Evolutionary conservation across 2,797 vertebrate genomes (phyloP).

Genomic region (Mormyrops attenuatus): DNA sequence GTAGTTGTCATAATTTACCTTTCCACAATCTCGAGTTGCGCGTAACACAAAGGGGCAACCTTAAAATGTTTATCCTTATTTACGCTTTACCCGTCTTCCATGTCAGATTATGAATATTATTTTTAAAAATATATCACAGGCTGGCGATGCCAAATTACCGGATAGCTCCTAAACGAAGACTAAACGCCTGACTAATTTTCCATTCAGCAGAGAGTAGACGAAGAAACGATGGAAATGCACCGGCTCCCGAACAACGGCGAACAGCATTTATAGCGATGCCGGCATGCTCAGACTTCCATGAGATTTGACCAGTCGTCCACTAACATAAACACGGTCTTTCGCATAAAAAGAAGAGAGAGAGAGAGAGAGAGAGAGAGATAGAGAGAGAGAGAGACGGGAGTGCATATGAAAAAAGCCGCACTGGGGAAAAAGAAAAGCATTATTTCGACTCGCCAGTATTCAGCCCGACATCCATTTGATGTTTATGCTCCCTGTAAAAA

Average conservation of each 20-base stretch:
- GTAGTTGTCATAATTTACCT: not conserved
- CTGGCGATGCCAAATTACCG: not conserved
- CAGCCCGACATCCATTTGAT: slow-evolving; percentile 5
- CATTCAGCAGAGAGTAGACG: not conserved
- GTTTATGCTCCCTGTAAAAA: not conserved
- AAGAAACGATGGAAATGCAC: not conserved
- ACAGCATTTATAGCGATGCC: not conserved
- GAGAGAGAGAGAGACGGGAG: not conserved
- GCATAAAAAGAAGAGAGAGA: not conserved
- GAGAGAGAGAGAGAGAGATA: not conserved
- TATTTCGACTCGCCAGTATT: slow-evolving; percentile 8
- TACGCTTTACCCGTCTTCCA: not conserved
- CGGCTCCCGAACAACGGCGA: not conserved
- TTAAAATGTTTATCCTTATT: not conserved
- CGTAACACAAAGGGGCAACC: not conserved
- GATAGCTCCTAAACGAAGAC: not conserved
- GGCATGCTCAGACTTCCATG: not conserved
- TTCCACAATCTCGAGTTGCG: not conserved
- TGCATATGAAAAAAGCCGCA: not conserved
- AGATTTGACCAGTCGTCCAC: not conserved
- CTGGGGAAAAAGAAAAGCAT: not conserved
- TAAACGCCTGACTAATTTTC: not conserved
- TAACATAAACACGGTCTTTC: not conserved
- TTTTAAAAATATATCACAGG: not conserved
- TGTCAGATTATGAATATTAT: not conserved